A percentile compares a stretch with the other conserved stretches of the same genome.
Evolutionary conservation across 2,888 invertebrate genomes (phyloP).

Genomic region (Capitulum mitella): DNA sequence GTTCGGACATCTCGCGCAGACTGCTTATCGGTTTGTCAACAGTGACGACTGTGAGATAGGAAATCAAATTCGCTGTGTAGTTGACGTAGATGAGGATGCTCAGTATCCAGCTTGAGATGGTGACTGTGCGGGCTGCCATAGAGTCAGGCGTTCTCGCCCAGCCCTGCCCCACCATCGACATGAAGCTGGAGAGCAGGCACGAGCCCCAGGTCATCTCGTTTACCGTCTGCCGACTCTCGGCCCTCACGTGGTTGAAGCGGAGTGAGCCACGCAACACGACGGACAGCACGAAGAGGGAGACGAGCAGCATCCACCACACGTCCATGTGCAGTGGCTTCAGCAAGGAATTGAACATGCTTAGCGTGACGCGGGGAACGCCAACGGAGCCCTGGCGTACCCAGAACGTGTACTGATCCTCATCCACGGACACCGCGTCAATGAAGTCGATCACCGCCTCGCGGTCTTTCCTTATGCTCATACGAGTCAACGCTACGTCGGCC

Average conservation of each 20-base stretch:
- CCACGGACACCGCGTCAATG: neutral
- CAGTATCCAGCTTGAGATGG: neutral
- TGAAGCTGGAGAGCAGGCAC: neutral
- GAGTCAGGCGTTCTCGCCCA: neutral
- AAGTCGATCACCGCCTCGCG: neutral
- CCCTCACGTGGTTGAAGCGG: neutral
- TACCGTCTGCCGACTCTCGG: neutral
- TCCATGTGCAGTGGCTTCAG: neutral
- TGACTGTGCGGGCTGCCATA: neutral
- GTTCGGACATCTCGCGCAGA: neutral
- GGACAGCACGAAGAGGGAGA: neutral
- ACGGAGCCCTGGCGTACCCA: neutral
- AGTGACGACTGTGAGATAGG: neutral
- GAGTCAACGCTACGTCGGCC: slow-evolving; percentile 26
- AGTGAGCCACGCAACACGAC: neutral
- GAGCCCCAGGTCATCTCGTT: neutral
- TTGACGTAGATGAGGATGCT: neutral
- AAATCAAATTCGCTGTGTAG: neutral
- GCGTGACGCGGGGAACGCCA: no score
- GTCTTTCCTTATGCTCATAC: neutral
- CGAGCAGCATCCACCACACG: slow-evolving; percentile 9
- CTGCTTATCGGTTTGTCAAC: neutral
- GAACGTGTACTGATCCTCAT: neutral
- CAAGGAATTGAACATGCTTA: neutral
- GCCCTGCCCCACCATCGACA: slow-evolving; percentile 1